Evolutionary conservation across 2,797 vertebrate genomes (phyloP), one percentile per base, ranked within the genome.

Genomic region (Sebastes trivittatus): DNA sequence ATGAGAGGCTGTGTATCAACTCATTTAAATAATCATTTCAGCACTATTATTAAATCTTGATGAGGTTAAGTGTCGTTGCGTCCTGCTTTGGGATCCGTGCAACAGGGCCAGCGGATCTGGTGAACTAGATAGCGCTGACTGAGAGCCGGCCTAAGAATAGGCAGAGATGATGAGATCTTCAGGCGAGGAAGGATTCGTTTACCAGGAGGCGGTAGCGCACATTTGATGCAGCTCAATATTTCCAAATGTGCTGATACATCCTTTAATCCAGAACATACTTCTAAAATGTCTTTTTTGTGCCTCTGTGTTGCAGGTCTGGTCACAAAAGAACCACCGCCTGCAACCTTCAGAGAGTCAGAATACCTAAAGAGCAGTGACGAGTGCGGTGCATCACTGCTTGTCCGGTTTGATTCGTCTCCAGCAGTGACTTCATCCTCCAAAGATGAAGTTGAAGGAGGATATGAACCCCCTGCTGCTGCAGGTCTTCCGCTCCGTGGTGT

Each of bases 381-480:
- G 81, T 29, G 64, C 36, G 23, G 46, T 5, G 20, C 63, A 16
- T 34, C 63, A 11, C 65, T 9, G 75, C 36, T 32, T 32, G 34
- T 55, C 55, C 27, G 67, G 75, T 74, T 63, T 29, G 66, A 81
- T 18, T 72, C 10, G n/a, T 55, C 69, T 65, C 66, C 54, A 59
- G 25, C 38, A 0, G 29, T 55, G 34, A 69, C 87, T 68, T 84
- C 62, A 68, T 84, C 62, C 62, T 68, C 34, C 27, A 23, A 79
- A 92, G 86, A 99, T 99, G 98, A 98, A 99, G 94, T 86, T 99
- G 89, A 99, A 99, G 90, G 97, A 99, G 92, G 96, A 97, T 82
- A 97, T 99, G 82, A 97, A 98, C 82, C 98, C 98, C 4, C 54
- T 99, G 91, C 95, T 99, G 88, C 94, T 98, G 76, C 96, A 97